A percentile compares a stretch with the other conserved stretches of the same genome.
Conservation (phyloP, 2,797 vertebrate species). For the Crotalus adamanteus region DNA sequence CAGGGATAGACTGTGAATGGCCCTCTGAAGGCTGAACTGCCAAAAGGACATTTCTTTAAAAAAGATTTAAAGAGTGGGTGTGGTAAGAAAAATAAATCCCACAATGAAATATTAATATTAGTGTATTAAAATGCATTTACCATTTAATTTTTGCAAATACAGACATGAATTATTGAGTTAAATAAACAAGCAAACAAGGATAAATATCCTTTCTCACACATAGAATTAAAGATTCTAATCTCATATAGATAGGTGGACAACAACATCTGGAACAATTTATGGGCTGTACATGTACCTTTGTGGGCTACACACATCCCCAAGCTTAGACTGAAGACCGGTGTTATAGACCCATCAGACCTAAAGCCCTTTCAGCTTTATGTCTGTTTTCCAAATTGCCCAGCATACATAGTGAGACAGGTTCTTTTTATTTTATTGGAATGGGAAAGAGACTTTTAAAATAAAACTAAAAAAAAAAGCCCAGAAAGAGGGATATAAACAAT, state of each 20-base stretch:
- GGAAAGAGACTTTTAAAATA: background rate
- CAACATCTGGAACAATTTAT: background rate
- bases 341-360: background rate
- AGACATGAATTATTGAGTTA: background rate
- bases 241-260: background rate
- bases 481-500: background rate
- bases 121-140: background rate
- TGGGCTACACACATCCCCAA: background rate
- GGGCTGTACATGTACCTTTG: background rate
- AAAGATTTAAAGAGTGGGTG: background rate
- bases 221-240: background rate
- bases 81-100: background rate
- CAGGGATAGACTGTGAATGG: background rate
- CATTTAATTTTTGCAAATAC: background rate
- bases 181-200: background rate
- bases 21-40: background rate
- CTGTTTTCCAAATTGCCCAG: background rate
- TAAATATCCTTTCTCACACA: background rate
- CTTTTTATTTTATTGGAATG: background rate
- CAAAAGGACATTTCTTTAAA: background rate
- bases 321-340: background rate
- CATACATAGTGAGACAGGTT: background rate
- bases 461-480: background rate
- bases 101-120: background rate
- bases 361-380: background rate